These are phyloP conservation scores for Archocentrus centrarchus DNA, from an alignment of 2,113 vertebrate genomes.

Conservation along the genomic window DNA sequence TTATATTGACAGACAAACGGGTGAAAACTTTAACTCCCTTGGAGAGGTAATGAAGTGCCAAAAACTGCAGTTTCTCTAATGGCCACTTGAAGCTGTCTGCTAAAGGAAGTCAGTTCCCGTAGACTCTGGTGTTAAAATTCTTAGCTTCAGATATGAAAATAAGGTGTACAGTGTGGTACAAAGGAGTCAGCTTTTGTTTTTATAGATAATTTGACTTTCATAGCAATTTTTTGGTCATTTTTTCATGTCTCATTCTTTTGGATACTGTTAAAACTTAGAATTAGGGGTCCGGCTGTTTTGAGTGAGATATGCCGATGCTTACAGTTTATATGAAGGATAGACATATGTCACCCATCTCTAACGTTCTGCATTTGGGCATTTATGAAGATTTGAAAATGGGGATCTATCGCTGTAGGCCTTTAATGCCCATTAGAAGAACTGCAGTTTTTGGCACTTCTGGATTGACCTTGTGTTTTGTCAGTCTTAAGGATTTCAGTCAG, in stretches of 20 bases:
- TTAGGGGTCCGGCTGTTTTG: too few species aligned
- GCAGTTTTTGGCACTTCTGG: background rate
- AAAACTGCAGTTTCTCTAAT: background rate
- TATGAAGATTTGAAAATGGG: background rate
- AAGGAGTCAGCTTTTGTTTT: too few species aligned
- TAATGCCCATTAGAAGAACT: background rate
- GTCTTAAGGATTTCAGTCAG: background rate
- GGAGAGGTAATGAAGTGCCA: too few species aligned
- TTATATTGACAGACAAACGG: too few species aligned
- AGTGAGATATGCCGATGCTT: background rate
- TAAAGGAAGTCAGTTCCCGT: background rate
- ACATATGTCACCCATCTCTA: background rate
- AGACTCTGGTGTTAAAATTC: background rate
- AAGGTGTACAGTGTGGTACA: background rate
- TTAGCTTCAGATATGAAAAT: background rate
- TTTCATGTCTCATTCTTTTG: background rate
- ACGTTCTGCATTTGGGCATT: background rate
- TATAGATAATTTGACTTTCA: too few species aligned
- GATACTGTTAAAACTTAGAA: background rate
- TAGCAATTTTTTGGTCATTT: fast-evolving
- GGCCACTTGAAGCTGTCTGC: background rate
- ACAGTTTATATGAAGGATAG: background rate
- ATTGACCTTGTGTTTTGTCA: background rate
- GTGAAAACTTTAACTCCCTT: too few species aligned
- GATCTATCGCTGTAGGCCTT: background rate